These are phyloP conservation scores for Glyphotaelius pellucidus DNA, from an alignment of 2,888 invertebrate genomes.

Conservation along the genomic window DNA sequence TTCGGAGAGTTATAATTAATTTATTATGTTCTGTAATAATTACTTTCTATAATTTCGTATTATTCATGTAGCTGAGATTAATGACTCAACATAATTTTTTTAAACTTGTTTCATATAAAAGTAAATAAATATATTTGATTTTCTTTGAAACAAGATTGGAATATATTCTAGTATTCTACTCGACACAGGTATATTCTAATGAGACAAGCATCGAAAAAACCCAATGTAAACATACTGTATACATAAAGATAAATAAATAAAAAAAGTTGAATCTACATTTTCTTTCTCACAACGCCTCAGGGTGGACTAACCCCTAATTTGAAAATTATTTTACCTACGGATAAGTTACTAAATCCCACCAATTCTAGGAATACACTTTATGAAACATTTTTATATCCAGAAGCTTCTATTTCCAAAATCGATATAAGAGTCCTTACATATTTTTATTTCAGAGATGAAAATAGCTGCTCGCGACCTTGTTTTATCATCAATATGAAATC, in stretches of 20 bases:
- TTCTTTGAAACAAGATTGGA: neutral
- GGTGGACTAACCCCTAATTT: neutral
- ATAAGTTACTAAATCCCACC: neutral
- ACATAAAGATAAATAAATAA: too few relatives aligned
- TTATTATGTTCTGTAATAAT: too few relatives aligned
- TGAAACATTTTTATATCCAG: neutral
- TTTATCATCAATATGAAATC: neutral
- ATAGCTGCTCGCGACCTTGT: neutral
- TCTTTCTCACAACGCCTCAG: neutral
- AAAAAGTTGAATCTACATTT: neutral
- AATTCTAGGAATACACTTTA: neutral
- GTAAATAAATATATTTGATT: neutral
- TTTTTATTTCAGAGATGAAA: neutral
- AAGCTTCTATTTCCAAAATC: neutral
- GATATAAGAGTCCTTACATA: neutral
- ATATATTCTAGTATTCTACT: too few relatives aligned
- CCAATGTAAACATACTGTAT: too few relatives aligned
- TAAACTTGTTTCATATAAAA: too few relatives aligned
- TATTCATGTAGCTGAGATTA: too few relatives aligned
- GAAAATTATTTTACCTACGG: neutral
- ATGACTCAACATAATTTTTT: too few relatives aligned
- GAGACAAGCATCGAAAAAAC: too few relatives aligned
- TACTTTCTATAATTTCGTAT: too few relatives aligned
- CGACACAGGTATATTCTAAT: too few relatives aligned
- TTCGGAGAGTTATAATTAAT: too few relatives aligned